Evolutionary conservation across 2,888 invertebrate genomes (phyloP).

Genomic region (Lepidocyrtoides sp.): DNA sequence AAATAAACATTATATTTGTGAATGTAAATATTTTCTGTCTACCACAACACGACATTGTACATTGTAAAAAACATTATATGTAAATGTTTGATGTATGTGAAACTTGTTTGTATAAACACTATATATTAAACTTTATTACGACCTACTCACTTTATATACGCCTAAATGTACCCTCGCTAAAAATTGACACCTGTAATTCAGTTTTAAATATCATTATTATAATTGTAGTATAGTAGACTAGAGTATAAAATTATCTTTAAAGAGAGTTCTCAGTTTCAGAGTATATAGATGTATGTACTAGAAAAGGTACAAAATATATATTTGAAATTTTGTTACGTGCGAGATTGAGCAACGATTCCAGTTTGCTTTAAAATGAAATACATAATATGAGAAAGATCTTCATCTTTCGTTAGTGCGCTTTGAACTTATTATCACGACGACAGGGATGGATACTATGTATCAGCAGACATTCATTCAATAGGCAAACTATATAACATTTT

Average conservation of each 20-base stretch:
- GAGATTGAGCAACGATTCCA: constrained; percentile 53
- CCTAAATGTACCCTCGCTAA: constrained; percentile 9
- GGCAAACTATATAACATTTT: no score
- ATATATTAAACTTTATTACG: constrained; percentile 22
- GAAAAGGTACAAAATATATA: constrained; percentile 19
- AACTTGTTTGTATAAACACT: constrained; percentile 4
- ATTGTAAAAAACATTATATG: constrained; percentile 17
- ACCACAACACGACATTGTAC: constrained; percentile 14
- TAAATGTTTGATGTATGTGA: constrained; percentile 37
- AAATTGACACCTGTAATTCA: constrained; percentile 20
- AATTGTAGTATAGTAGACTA: not conserved
- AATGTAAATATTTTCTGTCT: constrained; percentile 78
- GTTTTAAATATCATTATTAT: not conserved
- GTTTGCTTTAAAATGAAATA: not conserved
- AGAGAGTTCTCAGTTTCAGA: constrained; percentile 11
- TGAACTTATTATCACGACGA: not conserved
- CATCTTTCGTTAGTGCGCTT: not conserved
- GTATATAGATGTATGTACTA: not conserved
- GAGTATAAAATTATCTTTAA: not conserved
- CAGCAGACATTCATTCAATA: no score
- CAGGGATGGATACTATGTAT: not conserved
- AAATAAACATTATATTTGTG: constrained; percentile 70
- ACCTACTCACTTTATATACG: constrained; percentile 31
- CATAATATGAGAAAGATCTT: constrained; percentile 9
- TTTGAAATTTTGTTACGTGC: constrained; percentile 38